Percentiles rank a stretch among this genome's conserved stretches.
Evolutionary conservation across 2,113 vertebrate genomes (phyloP).

Genomic region (Limanda limanda): DNA sequence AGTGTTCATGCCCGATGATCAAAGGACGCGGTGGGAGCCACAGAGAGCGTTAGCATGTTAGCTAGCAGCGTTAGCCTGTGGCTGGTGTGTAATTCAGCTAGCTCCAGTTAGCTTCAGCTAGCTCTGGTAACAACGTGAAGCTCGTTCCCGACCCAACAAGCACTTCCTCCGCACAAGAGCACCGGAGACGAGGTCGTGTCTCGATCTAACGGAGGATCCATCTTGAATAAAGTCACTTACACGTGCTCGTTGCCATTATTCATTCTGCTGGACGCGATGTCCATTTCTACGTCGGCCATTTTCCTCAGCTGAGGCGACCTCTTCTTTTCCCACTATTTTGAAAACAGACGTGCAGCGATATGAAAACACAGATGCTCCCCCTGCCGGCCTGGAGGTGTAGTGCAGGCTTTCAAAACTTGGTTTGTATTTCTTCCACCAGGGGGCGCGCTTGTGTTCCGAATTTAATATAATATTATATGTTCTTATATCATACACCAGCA

Average conservation of each 20-base stretch:
- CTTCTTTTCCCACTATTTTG: constrained; percentile 52
- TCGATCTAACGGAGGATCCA: too few species aligned
- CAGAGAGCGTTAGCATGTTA: constrained; percentile 41
- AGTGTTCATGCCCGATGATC: fast-evolving
- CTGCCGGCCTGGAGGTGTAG: constrained; percentile 38
- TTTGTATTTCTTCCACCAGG: constrained; percentile 53
- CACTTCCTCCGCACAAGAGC: fast-evolving
- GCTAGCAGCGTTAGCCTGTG: constrained; percentile 40
- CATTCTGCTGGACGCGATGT: constrained; percentile 79
- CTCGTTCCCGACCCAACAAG: background rate
- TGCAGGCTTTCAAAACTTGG: background rate
- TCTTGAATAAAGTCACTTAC: constrained; percentile 61
- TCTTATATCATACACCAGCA: too few species aligned
- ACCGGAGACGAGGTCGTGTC: fast-evolving
- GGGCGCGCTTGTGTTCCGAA: background rate
- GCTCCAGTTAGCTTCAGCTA: constrained; percentile 50
- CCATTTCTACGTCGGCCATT: constrained; percentile 82
- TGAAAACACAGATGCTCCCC: background rate
- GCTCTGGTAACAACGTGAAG: constrained; percentile 47
- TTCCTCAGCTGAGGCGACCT: constrained; percentile 61
- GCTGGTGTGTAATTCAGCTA: constrained; percentile 38
- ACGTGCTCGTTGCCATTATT: constrained; percentile 83
- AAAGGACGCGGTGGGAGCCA: constrained; percentile 6
- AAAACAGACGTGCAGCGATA: background rate
- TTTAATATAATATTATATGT: too few species aligned